Base-by-base conservation (phyloP, 1,140 invertebrate genomes). In the Sminthurinus signatus region DNA sequence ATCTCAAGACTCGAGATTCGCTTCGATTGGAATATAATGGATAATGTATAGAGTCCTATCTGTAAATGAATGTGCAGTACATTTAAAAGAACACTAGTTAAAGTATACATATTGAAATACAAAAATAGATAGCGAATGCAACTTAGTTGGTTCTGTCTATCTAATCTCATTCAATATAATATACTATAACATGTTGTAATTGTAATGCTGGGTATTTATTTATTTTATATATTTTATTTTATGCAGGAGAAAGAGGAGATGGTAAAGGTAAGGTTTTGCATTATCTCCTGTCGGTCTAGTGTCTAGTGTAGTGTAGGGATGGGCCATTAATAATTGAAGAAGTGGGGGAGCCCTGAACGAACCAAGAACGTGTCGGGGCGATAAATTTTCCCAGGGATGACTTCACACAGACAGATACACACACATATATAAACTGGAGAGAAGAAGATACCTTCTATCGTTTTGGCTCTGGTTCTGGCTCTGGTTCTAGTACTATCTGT, bases 351-450 rank as follows among this genome's bases (percentile, higher is more conserved):
- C 67, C 65, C 63, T 69, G 60, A 36, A 36, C n/a, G n/a, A n/a
- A n/a, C n/a, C n/a, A n/a, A n/a, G 39, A 62, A 69, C 52, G 63
- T 65, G 62, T 65, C 67, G 58, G n/a, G n/a, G 63, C 55, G 59
- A 69, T 69, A 69, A 69, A 69, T 69, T 69, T 69, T 69, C 62
- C 58, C 52, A 69, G 59, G 54, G 36, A 58, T 58, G 51, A 64
- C 62, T 67, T 67, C 65, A 67, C 65, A 67, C 65, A 50, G 3
- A 52, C 31, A 64, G 19, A 52, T 10, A 51, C 31, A 36, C 39
- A 63, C 36, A 42, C 21, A 56, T 8, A 56, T 19, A 56, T 25
- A 52, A 8, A 23, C 3, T 23, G n/a, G 29, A 56, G 8, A 42
- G 14, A 42, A 42, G 23, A n/a, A 42, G n/a, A 56, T 19, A 56